Evolutionary conservation across 1,140 invertebrate genomes (phyloP).

Genomic region (Halotydeus destructor): DNA sequence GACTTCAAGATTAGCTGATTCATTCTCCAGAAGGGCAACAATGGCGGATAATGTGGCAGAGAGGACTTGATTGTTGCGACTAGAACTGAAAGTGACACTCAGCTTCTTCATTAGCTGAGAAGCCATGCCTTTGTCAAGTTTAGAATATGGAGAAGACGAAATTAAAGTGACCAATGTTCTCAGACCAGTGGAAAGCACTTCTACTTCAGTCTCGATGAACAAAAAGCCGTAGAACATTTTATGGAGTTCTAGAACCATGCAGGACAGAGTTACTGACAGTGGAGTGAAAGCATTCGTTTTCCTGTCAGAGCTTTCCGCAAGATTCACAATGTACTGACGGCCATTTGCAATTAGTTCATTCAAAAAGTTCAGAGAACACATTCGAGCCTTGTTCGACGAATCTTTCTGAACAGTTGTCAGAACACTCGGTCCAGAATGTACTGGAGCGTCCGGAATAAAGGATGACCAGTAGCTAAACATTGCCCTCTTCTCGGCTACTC

Average conservation of each 20-base stretch:
- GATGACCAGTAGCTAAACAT: slow-evolving; percentile 8
- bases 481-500: too few relatives aligned
- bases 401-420: slow-evolving; percentile 3
- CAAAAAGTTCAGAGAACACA: slow-evolving; percentile 6
- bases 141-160: too few relatives aligned
- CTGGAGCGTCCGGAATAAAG: slow-evolving; percentile 5
- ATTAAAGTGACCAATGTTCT: too few relatives aligned
- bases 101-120: too few relatives aligned
- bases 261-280: slow-evolving; percentile 4
- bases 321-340: neutral
- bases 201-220: neutral
- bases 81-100: too few relatives aligned
- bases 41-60: too few relatives aligned
- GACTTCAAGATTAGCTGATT: too few relatives aligned
- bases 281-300: slow-evolving; percentile 5
- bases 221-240: neutral
- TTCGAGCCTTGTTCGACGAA: slow-evolving; percentile 1
- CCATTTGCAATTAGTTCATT: slow-evolving; percentile 2
- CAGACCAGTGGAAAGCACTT: too few relatives aligned
- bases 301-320: neutral
- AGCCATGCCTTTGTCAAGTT: too few relatives aligned
- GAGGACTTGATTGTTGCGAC: too few relatives aligned
- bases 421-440: slow-evolving; percentile 3
- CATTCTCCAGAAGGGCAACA: too few relatives aligned
- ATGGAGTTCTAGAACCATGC: slow-evolving; percentile 5